Base-by-base conservation (phyloP, 2,797 vertebrate genomes). In the Danio jaintianensis region DNA sequence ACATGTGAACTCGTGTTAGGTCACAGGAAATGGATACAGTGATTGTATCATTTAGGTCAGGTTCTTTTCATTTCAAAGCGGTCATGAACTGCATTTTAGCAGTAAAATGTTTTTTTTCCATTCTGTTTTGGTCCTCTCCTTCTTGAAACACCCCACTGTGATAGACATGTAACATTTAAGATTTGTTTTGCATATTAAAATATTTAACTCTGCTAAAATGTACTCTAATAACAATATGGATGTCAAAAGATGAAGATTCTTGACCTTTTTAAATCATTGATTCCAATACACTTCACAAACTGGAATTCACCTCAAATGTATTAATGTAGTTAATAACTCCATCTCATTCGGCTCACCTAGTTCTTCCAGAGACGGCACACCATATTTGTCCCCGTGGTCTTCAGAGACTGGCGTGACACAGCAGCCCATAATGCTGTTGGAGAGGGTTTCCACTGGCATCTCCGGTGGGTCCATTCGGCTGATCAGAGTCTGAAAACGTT, bases 401-500 rank as follows among this genome's bases (percentile, higher is more conserved):
- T 95, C 93, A 3, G 87, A 87, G 78, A 94, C 0, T 11, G 93
- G 93, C 18, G 93, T 94, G 82, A 93, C 74, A 4, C 92, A 94
- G 80, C 79, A 78, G 0, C 91, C 93, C 93, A 95, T 93, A 55
- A 91, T 61, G 0, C 81, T 20, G 47, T 88, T 90, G 0, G 91
- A 92, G 64, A 94, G 83, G 0, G 88, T 87, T 84, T 94, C 93
- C 53, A 89, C 92, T 0, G 93, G 93, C 92, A 91, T 85, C 87
- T 94, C 93, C 0, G 93, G 92, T 56, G 92, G 92, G 58, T 93
- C 93, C 87, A 95, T 84, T 1, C 90, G 91, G 72, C 93, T 94
- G 80, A 95, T 92, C 13, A 95, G 90, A 9, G 93, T 94, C 89
- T 94, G 94, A 90, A 94, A 95, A 86, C 93, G 92, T 84, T 94